phyloP scores from a whole-genome alignment of 2,888 invertebrate genomes.

The Chorisops tibialis region DNA sequence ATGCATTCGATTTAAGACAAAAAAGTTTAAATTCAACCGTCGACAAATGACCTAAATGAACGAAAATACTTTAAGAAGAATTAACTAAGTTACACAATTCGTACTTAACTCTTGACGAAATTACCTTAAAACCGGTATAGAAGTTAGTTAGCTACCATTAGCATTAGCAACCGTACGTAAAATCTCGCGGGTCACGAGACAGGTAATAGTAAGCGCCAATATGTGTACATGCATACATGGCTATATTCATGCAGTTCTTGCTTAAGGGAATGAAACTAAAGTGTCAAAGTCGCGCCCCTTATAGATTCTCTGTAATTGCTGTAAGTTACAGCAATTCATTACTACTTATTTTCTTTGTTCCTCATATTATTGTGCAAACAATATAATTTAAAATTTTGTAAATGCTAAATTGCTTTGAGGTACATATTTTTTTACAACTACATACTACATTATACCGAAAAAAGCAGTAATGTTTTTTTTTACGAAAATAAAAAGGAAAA shows the following conservation, averaged over 20 bases:
- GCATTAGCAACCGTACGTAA: no score
- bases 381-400: no score
- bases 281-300: neutral
- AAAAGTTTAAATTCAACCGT: slow-evolving; percentile 18
- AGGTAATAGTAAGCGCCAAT: no score
- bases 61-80: slow-evolving; percentile 14
- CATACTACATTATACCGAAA: no score
- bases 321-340: no score
- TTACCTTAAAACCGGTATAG: slow-evolving; percentile 12
- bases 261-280: slow-evolving; percentile 10
- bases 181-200: no score
- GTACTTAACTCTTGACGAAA: slow-evolving; percentile 12
- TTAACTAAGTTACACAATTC: slow-evolving; percentile 13
- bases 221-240: neutral
- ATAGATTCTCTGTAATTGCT: no score
- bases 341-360: no score
- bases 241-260: slow-evolving; percentile 7
- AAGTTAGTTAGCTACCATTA: neutral
- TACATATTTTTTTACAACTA: no score
- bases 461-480: no score
- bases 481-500: neutral
- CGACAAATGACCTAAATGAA: slow-evolving; percentile 22
- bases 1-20: neutral
- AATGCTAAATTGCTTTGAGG: no score
- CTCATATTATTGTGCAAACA: no score